Evolutionary conservation across 2,797 vertebrate species (phyloP), one percentile per base, ranked within the genome.

Genomic region (Eulemur albifrons): DNA sequence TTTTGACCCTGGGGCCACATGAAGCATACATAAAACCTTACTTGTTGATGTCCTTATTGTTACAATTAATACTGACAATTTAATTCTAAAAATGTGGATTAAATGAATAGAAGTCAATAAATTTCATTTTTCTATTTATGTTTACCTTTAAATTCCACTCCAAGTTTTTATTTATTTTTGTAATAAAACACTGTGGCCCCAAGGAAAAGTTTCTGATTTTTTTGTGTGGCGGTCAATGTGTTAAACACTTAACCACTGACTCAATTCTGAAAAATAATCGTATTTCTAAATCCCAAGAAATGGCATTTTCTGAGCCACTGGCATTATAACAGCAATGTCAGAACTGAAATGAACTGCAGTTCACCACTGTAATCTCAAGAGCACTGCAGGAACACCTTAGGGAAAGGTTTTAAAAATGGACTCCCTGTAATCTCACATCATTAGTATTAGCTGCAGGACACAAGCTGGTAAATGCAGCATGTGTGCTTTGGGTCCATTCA

Each of bases 241-340:
- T 45, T 45, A 77, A 90, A 94, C 40, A 79, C 38, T 80, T 65
- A 72, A 57, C 21, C 11, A 21, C 21, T 70, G 75, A 50, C 38
- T 86, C 35, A 12, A 90, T 65, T 94, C 48, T 69, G 82, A 88
- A 63, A 32, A 32, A 50, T 13, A 35, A 52, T 40, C 50, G 90
- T 61, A 69, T 76, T 93, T 90, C 65, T 90, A 87, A 89, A 93
- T 73, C 9, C 48, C 20, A 96, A 67, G 54, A 95, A 92, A 79
- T 70, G 40, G 40, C 43, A 70, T 81, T 89, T 94, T 83, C 72
- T 73, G 79, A 96, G 77, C 32, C 69, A 67, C 11, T 80, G 87
- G 90, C 63, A 91, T 84, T 77, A 61, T 8, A 54, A 96, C 21
- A 73, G 50, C 52, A 45, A 10, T 13, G n/a, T 95, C 43, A 88